A percentile compares a stretch with the other conserved stretches of the same genome.
Evolutionary conservation across 2,797 vertebrate species (phyloP).

Genomic region (Liparis tanakae): DNA sequence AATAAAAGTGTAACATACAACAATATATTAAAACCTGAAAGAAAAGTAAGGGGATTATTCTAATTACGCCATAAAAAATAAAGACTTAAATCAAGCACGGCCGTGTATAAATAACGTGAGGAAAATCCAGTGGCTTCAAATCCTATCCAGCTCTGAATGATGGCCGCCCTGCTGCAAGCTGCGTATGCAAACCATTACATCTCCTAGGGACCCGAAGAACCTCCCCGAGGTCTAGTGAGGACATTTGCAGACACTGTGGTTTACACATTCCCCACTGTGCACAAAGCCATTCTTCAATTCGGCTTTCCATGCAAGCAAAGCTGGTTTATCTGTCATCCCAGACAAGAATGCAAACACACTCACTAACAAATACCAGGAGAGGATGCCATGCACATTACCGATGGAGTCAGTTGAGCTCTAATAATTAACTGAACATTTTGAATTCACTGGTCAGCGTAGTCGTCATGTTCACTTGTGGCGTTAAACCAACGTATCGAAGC

Average conservation of each 20-base stretch:
- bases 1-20: conserved; percentile 1
- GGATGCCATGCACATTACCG: conserved; percentile 32
- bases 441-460: conserved; percentile 23
- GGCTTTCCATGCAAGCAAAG: conserved; percentile 67
- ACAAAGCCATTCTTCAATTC: conserved; percentile 61
- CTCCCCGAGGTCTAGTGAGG: conserved; percentile 55
- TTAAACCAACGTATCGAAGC: conserved; percentile 15
- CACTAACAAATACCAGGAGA: conserved; percentile 72
- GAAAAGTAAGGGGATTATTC: conserved; percentile 20
- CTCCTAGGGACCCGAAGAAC: conserved; percentile 34
- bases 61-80: conserved; percentile 27
- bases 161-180: conserved; percentile 23
- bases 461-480: conserved; percentile 16
- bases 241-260: conserved; percentile 61
- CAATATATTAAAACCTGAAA: neutral
- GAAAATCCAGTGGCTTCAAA: conserved; percentile 42
- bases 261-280: conserved; percentile 62
- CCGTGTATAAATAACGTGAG: conserved; percentile 23
- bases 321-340: conserved; percentile 70
- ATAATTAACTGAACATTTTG: conserved; percentile 38
- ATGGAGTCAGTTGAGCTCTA: conserved; percentile 33
- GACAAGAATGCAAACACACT: conserved; percentile 77
- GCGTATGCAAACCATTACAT: conserved; percentile 57
- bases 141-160: conserved; percentile 41
- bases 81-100: conserved; percentile 8